Conservation (phyloP, 2,888 invertebrate species). For the Metacarcinus magister region DNA sequence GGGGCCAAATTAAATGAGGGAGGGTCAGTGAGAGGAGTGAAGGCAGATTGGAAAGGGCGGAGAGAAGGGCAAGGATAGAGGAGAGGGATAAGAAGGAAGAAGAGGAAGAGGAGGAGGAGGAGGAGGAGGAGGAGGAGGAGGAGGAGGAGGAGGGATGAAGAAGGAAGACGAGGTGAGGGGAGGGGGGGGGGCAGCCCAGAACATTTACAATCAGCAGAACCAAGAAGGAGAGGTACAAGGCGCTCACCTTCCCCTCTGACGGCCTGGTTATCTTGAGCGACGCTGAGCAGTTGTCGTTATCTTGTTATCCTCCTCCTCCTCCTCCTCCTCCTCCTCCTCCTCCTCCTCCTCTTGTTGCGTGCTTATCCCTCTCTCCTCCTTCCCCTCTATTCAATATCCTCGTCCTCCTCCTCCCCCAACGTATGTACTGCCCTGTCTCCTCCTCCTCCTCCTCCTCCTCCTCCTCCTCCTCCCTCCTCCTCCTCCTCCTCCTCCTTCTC, state of each 20-base stretch:
- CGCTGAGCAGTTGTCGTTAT: slow-evolving; percentile 38
- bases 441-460: neutral
- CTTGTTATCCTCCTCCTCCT: neutral
- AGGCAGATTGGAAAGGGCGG: neutral
- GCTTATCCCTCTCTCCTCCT: neutral
- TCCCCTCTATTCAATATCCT: neutral
- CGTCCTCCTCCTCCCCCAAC: neutral
- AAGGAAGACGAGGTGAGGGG: neutral
- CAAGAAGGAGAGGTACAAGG: slow-evolving; percentile 1
- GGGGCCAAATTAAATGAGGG: neutral
- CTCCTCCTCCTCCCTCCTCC: neutral
- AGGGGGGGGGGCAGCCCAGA: neutral
- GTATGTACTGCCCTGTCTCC: neutral
- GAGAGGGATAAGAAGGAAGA: neutral
- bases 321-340: neutral
- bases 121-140: neutral
- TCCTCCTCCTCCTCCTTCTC: slow-evolving; percentile 32
- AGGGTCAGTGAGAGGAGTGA: neutral
- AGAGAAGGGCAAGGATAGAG: neutral
- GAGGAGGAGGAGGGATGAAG: neutral
- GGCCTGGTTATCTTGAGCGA: slow-evolving; percentile 1
- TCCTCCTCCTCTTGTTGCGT: neutral
- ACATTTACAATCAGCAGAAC: slow-evolving; percentile 15
- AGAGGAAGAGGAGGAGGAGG: neutral
- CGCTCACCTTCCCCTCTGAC: slow-evolving; percentile 30